Percentiles rank a stretch among this genome's conserved stretches.
Evolutionary conservation across 2,797 vertebrate species (phyloP).

Genomic region (Pseudopleuronectes americanus): DNA sequence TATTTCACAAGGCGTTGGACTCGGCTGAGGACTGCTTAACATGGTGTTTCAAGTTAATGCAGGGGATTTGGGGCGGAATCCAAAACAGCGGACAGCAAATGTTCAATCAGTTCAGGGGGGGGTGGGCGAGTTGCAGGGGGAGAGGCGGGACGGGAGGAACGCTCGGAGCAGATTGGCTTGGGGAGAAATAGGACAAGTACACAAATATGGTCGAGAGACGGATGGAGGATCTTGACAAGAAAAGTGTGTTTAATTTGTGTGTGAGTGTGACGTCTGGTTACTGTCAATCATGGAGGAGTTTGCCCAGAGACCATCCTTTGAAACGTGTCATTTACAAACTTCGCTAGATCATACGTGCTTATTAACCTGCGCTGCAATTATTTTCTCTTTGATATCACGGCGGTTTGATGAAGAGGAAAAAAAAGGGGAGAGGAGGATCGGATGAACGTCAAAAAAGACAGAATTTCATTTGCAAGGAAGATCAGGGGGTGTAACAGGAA

Average conservation of each 20-base stretch:
- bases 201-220: background rate
- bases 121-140: conserved; percentile 20
- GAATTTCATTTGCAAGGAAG: conserved; percentile 15
- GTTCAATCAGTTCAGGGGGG: conserved; percentile 70
- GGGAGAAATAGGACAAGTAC: conserved; percentile 36
- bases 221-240: background rate
- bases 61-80: conserved; percentile 60
- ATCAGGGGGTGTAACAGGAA: conserved; percentile 18
- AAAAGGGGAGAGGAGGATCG: conserved; percentile 1
- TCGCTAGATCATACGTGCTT: conserved; percentile 13
- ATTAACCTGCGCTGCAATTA: conserved; percentile 43
- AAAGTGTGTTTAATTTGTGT: background rate
- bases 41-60: conserved; percentile 58
- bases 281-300: conserved; percentile 41
- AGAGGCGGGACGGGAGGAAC: background rate
- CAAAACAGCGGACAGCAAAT: conserved; percentile 65
- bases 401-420: conserved; percentile 14
- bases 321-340: conserved; percentile 30
- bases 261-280: conserved; percentile 26
- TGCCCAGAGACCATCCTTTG: conserved; percentile 17
- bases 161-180: conserved; percentile 13
- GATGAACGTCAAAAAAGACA: conserved; percentile 29
- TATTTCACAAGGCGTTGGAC: conserved; percentile 63
- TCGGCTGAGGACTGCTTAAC: conserved; percentile 62
- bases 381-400: conserved; percentile 24